phyloP scores from a whole-genome alignment of 2,888 invertebrate species.

The Alentia gelatinosa region DNA sequence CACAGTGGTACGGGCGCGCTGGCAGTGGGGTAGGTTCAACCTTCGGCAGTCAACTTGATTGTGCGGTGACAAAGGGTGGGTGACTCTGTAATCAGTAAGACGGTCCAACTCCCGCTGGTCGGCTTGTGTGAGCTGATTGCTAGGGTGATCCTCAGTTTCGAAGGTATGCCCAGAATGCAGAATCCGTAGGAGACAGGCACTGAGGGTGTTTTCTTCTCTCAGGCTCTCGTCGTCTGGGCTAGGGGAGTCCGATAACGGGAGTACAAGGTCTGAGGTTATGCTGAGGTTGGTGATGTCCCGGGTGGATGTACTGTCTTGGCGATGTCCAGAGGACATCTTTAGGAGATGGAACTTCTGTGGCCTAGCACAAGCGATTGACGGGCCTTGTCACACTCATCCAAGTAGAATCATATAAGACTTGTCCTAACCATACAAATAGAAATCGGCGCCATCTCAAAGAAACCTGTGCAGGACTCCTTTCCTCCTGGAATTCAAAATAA shows the following conservation, averaged over 20 bases:
- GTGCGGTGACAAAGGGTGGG: neutral
- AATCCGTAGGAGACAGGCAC: slow-evolving; percentile 48
- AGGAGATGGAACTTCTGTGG: neutral
- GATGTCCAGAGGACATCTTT: slow-evolving; percentile 40
- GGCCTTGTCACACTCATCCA: no score
- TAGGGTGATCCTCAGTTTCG: neutral
- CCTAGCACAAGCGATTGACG: neutral
- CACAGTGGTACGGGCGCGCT: neutral
- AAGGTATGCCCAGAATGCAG: neutral
- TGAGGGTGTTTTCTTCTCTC: slow-evolving; percentile 46
- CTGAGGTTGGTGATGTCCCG: neutral
- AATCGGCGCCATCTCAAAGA: no score
- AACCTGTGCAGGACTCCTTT: no score
- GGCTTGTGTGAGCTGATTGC: neutral
- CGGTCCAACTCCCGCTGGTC: neutral
- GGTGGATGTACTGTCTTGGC: neutral
- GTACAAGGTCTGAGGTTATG: neutral
- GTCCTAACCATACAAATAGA: no score
- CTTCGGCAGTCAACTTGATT: slow-evolving; percentile 26
- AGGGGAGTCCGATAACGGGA: neutral
- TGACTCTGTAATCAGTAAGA: neutral
- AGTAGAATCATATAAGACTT: no score
- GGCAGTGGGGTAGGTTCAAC: slow-evolving; percentile 9
- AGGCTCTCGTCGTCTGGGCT: slow-evolving; percentile 18
- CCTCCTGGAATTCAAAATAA: no score